Percentiles rank a stretch among this genome's conserved stretches.
These are phyloP conservation scores for Fregata magnificens DNA, from an alignment of 2,113 vertebrate genomes.

Conservation along the genomic window DNA sequence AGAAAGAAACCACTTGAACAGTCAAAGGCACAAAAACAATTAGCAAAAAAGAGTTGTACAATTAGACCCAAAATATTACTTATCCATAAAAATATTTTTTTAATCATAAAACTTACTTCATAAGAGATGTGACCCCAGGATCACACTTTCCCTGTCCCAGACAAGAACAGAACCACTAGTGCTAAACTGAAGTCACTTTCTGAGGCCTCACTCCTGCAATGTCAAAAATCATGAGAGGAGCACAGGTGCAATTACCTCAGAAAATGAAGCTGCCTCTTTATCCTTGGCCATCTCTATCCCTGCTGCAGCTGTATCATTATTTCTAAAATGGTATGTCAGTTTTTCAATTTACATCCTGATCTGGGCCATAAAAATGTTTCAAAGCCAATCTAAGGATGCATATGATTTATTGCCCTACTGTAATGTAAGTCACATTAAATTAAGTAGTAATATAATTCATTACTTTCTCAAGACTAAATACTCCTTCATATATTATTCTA, in stretches of 20 bases:
- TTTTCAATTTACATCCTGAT: constrained; percentile 53
- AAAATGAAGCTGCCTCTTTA: not conserved
- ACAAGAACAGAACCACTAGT: not conserved
- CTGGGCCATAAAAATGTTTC: constrained; percentile 41
- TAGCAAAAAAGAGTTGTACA: not conserved
- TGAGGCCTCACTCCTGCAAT: not conserved
- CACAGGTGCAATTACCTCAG: not conserved
- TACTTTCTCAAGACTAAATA: constrained; percentile 51
- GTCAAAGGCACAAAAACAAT: not conserved
- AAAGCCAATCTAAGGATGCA: constrained; percentile 11
- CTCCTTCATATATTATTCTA: not conserved
- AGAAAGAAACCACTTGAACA: not conserved
- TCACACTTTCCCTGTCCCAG: not conserved
- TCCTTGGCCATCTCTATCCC: not conserved
- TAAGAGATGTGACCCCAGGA: not conserved
- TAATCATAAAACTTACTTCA: not conserved
- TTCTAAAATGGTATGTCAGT: constrained; percentile 24
- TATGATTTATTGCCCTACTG: constrained; percentile 28
- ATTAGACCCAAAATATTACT: not conserved
- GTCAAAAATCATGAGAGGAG: not conserved
- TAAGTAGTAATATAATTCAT: constrained; percentile 38
- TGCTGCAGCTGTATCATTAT: not conserved
- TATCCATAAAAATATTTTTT: not conserved
- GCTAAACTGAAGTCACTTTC: not conserved
- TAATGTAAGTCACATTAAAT: constrained; percentile 35